Evolutionary conservation across 2,797 vertebrate species (phyloP), one percentile per base, ranked within the genome.

Genomic region (Macropodus opercularis): DNA sequence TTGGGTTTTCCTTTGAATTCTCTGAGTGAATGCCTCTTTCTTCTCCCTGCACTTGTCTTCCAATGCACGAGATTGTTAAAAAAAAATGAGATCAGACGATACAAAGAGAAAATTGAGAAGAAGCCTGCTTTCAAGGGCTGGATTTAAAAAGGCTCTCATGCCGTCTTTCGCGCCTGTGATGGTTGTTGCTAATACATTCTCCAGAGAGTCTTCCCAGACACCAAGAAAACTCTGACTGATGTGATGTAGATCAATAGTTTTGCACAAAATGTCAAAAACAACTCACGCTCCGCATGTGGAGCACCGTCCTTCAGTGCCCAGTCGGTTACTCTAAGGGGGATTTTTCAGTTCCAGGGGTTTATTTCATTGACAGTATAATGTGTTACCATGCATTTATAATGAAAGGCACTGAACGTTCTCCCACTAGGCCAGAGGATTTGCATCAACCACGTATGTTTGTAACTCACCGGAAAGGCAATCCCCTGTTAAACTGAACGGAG

Each of bases 191-290:
- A 81, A 81, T 68, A 53, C 61, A 32, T 69, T 71, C 85, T 81
- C 74, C 49, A 44, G 79, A 81, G 79, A 78, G 73, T 53, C 64
- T 77, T 65, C 62, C 47, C 54, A 79, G 70, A 63, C 60, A 61
- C 59, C 29, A 14, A 56, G 40, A 80, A 75, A 86, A 85, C 77
- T 46, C 73, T 79, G 78, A 88, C 47, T 79, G 80, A 87, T 82
- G 79, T 13, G 65, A 79, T 58, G 56, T 49, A 75, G 72, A 87
- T 87, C 87, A 75, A 87, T 87, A 79, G 64, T 68, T 83, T 83
- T 79, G 78, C 60, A 77, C 61, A 73, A 81, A 85, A 87, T 74
- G 79, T 78, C 67, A 82, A 78, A 80, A 51, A 52, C 66, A 52
- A 57, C 62, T 51, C 69, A 39, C 18, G 15, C 22, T 8, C 39